Conservation (phyloP, 2,113 vertebrate genomes). For the Eurystomus gularis region DNA sequence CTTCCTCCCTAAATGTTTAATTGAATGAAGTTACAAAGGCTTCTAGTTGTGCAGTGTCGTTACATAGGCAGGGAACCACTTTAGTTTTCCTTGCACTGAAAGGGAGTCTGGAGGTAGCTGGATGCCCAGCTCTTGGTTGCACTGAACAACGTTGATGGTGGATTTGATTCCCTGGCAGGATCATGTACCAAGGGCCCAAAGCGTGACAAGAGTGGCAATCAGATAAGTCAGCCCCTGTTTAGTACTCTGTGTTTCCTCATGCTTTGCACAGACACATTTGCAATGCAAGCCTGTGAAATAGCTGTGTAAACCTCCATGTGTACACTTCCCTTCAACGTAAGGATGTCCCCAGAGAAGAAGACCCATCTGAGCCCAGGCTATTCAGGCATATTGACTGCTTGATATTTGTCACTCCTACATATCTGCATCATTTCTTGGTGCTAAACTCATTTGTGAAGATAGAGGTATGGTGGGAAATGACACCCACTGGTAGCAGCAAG, state of each 20-base stretch:
- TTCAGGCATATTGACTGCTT: neutral
- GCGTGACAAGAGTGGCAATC: neutral
- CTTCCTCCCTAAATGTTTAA: neutral
- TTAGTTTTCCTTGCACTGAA: neutral
- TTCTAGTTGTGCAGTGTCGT: neutral
- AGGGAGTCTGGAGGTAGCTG: neutral
- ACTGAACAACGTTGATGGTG: neutral
- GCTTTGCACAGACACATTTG: neutral
- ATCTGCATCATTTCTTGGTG: neutral
- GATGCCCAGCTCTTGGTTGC: neutral
- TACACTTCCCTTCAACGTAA: fast-evolving
- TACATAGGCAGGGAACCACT: neutral
- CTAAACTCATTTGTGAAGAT: constrained; percentile 17
- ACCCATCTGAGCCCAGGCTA: neutral
- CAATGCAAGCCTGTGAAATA: neutral
- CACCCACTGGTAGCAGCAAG: constrained; percentile 13
- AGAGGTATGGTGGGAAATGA: constrained; percentile 21
- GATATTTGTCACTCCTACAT: constrained; percentile 20
- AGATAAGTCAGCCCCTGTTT: neutral
- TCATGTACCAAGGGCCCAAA: neutral
- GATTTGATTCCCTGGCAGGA: neutral
- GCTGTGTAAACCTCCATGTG: neutral
- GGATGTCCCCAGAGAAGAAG: neutral
- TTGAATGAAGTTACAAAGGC: neutral
- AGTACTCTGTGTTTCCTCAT: neutral